phyloP scores from a whole-genome alignment of 2,888 invertebrate genomes.

The Trachelus iudaicus region DNA sequence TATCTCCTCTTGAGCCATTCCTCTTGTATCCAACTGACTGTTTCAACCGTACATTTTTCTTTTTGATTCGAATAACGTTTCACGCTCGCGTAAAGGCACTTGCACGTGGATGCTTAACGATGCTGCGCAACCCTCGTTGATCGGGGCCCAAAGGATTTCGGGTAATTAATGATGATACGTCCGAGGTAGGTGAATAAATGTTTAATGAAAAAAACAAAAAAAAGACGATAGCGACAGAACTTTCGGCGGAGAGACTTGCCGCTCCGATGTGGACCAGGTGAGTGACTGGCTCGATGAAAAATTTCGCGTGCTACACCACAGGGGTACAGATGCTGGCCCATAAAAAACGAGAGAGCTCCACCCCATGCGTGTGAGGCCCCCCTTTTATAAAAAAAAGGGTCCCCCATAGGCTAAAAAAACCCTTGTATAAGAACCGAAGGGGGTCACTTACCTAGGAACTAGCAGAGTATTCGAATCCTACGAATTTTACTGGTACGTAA shows the following conservation, averaged over 20 bases:
- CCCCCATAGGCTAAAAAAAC: conserved; percentile 50
- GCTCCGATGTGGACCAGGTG: conserved; percentile 61
- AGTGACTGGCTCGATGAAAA: conserved; percentile 63
- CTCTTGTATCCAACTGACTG: no score
- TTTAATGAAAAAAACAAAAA: not conserved
- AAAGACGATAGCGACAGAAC: not conserved
- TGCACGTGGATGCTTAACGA: not conserved
- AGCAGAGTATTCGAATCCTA: no score
- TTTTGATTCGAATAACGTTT: not conserved
- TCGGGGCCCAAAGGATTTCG: not conserved
- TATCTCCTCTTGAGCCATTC: no score
- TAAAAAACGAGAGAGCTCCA: conserved; percentile 52
- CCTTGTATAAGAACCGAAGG: conserved; percentile 62
- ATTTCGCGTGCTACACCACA: conserved; percentile 55
- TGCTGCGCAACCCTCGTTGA: not conserved
- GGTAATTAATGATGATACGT: not conserved
- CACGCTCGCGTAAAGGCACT: not conserved
- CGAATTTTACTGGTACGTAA: no score
- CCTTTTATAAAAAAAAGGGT: conserved; percentile 47
- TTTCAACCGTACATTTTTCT: no score
- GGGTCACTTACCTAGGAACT: conserved; percentile 50
- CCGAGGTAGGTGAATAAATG: not conserved
- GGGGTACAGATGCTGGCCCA: conserved; percentile 63
- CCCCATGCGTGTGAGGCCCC: conserved; percentile 53
- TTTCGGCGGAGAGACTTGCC: conserved; percentile 38